Base-by-base conservation (phyloP, 2,797 vertebrate genomes). In the Columba guinea region DNA sequence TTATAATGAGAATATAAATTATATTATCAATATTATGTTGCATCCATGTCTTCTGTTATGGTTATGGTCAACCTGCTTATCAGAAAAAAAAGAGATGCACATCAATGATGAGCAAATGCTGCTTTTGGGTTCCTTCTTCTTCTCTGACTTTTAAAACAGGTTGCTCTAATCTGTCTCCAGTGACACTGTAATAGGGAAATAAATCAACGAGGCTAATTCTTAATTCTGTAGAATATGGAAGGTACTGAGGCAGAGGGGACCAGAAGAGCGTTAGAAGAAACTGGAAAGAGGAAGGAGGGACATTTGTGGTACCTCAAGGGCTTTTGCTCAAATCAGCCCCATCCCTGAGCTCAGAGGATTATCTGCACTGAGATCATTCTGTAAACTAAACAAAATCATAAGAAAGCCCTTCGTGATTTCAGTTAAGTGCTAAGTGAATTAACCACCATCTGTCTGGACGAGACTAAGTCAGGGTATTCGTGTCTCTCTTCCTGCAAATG, bases 291-390 rank as follows among this genome's bases (percentile, higher is more conserved):
- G 32, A 30, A 92, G 53, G 49, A 74, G 81, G n/a, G 63, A 49
- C 48, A 26, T 82, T 9, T 41, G 84, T 55, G 70, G 34, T 41
- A 22, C 71, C 71, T 68, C 77, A 15, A 37, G 59, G 49, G 63
- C 14, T 90, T 76, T 82, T 89, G 65, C 59, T 89, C 92, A 95
- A 78, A 95, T 89, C 95, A 93, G 76, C 93, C 74, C 88, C 89
- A 82, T 84, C 79, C 81, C 93, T 62, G 80, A 87, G 94, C 95
- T 94, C 93, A 48, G 87, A 89, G 84, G 94, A 96, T 91, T 86
- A 79, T 82, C 75, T 37, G 41, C 69, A 35, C 53, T 16, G 56
- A 68, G 28, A 83, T 89, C 48, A 63, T 30, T 78, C 83, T 41
- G 44, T 10, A 76, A 93, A 74, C 32, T 27, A 82, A 69, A 49